These are phyloP conservation scores for Parasteatoda tepidariorum DNA, from an alignment of 1,140 invertebrate genomes.

Conservation along the genomic window DNA sequence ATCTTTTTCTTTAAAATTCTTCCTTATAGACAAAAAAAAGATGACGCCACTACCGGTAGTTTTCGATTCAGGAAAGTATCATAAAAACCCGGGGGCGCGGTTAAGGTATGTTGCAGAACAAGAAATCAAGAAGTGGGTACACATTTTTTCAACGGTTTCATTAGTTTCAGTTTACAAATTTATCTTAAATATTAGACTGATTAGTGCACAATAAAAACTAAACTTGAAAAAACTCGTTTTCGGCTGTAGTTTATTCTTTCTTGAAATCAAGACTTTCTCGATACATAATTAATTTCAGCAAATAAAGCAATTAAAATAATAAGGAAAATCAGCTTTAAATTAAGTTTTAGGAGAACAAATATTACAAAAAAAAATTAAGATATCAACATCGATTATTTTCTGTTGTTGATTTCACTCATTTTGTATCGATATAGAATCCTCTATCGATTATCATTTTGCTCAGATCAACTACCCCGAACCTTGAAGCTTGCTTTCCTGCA, in stretches of 20 bases:
- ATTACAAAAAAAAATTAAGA: neutral
- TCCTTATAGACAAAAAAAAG: neutral
- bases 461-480: neutral
- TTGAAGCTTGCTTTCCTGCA: neutral
- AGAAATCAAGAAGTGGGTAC: neutral
- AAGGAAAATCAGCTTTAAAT: too few species aligned
- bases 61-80: neutral
- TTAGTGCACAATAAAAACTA: too few species aligned
- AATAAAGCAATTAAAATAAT: too few species aligned
- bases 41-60: neutral
- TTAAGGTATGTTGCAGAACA: neutral
- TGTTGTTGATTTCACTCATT: too few species aligned
- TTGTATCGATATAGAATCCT: neutral
- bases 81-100: neutral
- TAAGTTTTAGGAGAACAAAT: too few species aligned
- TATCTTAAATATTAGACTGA: too few species aligned
- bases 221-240: neutral
- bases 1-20: neutral
- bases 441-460: neutral
- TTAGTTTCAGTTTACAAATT: too few species aligned
- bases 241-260: neutral
- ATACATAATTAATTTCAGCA: too few species aligned
- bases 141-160: neutral
- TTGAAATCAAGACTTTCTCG: too few species aligned
- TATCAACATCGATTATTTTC: neutral